Percentiles rank a stretch among this genome's conserved stretches.
Evolutionary conservation across 2,888 invertebrate species (phyloP).

Genomic region (Sesia apiformis): DNA sequence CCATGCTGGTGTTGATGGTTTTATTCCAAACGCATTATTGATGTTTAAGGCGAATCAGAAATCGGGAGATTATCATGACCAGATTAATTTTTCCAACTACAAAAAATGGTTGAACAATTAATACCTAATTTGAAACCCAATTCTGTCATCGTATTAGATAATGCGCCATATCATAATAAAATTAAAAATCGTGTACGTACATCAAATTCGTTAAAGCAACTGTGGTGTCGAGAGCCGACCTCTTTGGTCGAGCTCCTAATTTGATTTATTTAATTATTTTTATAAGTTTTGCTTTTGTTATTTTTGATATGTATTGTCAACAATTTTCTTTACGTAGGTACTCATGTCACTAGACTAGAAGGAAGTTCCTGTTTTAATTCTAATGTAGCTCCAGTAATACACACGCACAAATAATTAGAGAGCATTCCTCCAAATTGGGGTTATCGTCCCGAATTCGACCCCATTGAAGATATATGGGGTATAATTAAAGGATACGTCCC

Average conservation of each 20-base stretch:
- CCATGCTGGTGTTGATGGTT: conserved; percentile 1
- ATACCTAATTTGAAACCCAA: conserved; percentile 7
- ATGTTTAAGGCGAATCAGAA: background rate
- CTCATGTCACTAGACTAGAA: too few relatives aligned
- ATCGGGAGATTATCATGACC: background rate
- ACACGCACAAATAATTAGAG: too few relatives aligned
- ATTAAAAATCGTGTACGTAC: conserved; percentile 1
- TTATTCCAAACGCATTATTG: conserved; percentile 4
- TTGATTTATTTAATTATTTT: too few relatives aligned
- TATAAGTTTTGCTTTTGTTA: too few relatives aligned
- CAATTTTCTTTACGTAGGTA: background rate
- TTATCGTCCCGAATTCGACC: background rate
- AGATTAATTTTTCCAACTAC: background rate
- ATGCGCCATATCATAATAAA: conserved; percentile 4
- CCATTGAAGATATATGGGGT: background rate
- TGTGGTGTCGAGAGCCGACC: too few relatives aligned
- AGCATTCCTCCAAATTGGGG: too few relatives aligned
- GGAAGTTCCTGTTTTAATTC: too few relatives aligned
- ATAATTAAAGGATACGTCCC: background rate
- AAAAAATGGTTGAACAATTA: conserved; percentile 5
- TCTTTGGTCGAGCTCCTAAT: too few relatives aligned
- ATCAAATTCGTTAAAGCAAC: conserved; percentile 4
- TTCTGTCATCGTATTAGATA: background rate
- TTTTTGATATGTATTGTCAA: too few relatives aligned
- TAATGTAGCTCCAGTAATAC: too few relatives aligned